Conservation (phyloP, 92 coral and sea anemone genomes). For the Parazoanthus atlanticus region DNA sequence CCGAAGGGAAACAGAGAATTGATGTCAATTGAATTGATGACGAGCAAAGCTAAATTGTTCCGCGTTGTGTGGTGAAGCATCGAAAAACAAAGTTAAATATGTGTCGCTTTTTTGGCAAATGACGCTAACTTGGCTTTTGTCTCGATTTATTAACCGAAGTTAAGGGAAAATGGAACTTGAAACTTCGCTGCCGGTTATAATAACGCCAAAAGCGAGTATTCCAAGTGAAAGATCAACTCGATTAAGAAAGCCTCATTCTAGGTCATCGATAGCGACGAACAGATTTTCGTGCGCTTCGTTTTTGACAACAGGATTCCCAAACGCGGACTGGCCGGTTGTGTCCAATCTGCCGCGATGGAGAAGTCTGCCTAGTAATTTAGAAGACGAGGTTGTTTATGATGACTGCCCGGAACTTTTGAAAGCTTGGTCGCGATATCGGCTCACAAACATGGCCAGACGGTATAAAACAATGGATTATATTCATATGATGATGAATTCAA, state of each 20-base stretch:
- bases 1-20: slow-evolving; percentile 15
- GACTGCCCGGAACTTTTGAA: slow-evolving; percentile 88
- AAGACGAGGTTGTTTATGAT: slow-evolving; percentile 79
- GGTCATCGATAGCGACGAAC: slow-evolving; percentile 78
- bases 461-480: slow-evolving; percentile 94
- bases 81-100: neutral
- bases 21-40: slow-evolving; percentile 30
- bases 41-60: slow-evolving; percentile 20
- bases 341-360: slow-evolving; percentile 82
- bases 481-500: slow-evolving; percentile 76
- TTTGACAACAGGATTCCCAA: slow-evolving; percentile 67
- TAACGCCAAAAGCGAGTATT: slow-evolving; percentile 57
- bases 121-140: neutral
- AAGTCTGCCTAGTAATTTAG: slow-evolving; percentile 82
- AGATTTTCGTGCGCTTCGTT: slow-evolving; percentile 85
- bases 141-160: neutral
- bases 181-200: slow-evolving; percentile 68
- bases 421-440: slow-evolving; percentile 87
- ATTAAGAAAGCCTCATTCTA: slow-evolving; percentile 74
- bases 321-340: slow-evolving; percentile 60
- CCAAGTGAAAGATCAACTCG: slow-evolving; percentile 72
- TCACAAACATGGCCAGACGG: slow-evolving; percentile 85
- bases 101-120: slow-evolving; percentile 13
- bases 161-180: slow-evolving; percentile 34
- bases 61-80: slow-evolving; percentile 21